A percentile compares a stretch with the other conserved stretches of the same genome.
These are phyloP conservation scores for Bombus haemorrhoidalis DNA, from an alignment of 1,140 invertebrate genomes.

Conservation along the genomic window DNA sequence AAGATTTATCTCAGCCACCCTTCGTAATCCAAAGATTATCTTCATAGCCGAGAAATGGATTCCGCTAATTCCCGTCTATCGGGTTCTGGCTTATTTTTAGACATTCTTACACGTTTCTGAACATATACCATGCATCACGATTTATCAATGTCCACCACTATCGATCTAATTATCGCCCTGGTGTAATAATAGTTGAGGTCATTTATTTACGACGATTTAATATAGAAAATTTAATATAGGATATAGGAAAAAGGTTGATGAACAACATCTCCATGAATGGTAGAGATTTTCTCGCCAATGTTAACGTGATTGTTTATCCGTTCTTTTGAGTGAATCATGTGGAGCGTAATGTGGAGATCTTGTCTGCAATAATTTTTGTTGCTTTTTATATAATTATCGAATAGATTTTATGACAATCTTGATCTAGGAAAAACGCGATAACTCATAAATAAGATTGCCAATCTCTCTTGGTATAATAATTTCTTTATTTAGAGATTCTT, in stretches of 20 bases:
- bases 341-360: too few relatives aligned
- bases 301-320: background rate
- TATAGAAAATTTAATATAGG: background rate
- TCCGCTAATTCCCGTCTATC: conserved; percentile 31
- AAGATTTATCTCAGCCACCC: conserved; percentile 16
- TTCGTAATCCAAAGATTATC: conserved; percentile 29
- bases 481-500: background rate
- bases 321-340: background rate
- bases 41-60: conserved; percentile 18
- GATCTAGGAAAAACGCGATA: background rate
- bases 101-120: background rate
- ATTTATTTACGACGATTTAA: background rate
- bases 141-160: background rate
- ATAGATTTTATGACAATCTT: too few relatives aligned
- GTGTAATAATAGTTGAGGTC: background rate
- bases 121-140: background rate
- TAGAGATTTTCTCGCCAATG: background rate
- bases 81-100: background rate
- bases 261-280: background rate
- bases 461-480: background rate
- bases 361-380: background rate
- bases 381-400: background rate
- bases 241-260: background rate
- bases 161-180: background rate
- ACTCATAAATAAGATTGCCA: background rate